Percentiles rank a stretch among this genome's conserved stretches.
These are phyloP conservation scores for Lacerta viridis DNA, from an alignment of 2,797 vertebrate species.

Conservation along the genomic window DNA sequence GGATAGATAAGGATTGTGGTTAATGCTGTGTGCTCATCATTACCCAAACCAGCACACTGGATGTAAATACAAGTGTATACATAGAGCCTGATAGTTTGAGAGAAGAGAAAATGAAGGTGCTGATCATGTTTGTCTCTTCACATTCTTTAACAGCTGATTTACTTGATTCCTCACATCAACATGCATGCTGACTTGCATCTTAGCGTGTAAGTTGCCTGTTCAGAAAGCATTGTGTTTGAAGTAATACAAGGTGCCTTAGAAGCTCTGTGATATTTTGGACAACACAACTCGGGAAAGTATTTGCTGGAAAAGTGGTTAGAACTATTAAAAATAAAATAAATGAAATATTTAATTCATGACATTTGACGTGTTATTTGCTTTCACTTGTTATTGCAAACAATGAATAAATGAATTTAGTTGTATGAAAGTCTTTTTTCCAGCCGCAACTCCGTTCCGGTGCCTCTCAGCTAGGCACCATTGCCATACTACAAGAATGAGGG, in stretches of 20 bases:
- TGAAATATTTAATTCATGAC: not conserved
- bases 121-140: not conserved
- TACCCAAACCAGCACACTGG: too few species aligned
- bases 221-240: not conserved
- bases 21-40: too few species aligned
- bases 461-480: too few species aligned
- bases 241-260: not conserved
- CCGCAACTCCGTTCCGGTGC: too few species aligned
- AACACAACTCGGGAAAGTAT: not conserved
- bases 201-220: not conserved
- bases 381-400: not conserved
- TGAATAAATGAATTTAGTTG: not conserved
- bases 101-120: not conserved
- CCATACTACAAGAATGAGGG: too few species aligned
- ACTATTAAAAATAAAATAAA: not conserved
- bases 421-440: too few species aligned
- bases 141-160: not conserved
- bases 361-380: not conserved
- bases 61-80: too few species aligned
- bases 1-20: too few species aligned
- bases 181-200: not conserved
- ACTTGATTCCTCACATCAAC: not conserved
- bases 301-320: not conserved
- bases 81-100: too few species aligned
- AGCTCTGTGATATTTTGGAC: not conserved